phyloP scores from a whole-genome alignment of 1,140 invertebrate species.

The Lepidurus packardi region DNA sequence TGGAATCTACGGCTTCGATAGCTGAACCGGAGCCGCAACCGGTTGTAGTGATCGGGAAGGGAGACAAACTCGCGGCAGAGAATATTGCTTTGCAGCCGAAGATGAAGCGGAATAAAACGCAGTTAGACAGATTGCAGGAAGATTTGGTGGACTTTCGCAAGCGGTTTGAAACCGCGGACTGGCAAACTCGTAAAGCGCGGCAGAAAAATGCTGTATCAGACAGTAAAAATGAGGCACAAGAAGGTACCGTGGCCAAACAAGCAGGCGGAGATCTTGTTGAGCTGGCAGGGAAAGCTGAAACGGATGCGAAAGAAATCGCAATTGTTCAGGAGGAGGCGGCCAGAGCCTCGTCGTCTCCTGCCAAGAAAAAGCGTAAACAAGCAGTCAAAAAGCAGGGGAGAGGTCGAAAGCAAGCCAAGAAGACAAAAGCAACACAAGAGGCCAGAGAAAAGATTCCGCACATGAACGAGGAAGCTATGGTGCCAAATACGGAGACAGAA shows the following conservation, averaged over 20 bases:
- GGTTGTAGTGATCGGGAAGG: neutral
- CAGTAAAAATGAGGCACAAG: neutral
- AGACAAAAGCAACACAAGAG: neutral
- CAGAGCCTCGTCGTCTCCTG: no score
- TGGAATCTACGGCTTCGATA: neutral
- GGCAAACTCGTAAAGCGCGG: neutral
- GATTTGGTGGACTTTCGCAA: conserved; percentile 27
- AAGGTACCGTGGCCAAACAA: neutral
- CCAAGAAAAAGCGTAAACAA: no score
- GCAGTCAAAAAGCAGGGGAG: no score
- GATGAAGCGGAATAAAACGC: conserved; percentile 1
- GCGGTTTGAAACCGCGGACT: neutral
- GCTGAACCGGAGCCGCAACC: neutral
- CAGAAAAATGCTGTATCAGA: neutral
- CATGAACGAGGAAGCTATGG: no score
- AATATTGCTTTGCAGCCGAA: neutral
- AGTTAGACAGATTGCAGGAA: neutral
- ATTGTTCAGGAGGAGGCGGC: no score
- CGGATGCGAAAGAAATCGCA: neutral
- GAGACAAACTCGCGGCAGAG: neutral
- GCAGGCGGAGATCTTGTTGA: no score
- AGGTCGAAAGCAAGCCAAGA: neutral
- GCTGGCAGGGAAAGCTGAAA: no score
- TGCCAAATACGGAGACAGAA: no score
- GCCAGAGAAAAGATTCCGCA: neutral